These are phyloP conservation scores for Cyprinus carpio DNA, from an alignment of 2,113 vertebrate species.

Conservation along the genomic window DNA sequence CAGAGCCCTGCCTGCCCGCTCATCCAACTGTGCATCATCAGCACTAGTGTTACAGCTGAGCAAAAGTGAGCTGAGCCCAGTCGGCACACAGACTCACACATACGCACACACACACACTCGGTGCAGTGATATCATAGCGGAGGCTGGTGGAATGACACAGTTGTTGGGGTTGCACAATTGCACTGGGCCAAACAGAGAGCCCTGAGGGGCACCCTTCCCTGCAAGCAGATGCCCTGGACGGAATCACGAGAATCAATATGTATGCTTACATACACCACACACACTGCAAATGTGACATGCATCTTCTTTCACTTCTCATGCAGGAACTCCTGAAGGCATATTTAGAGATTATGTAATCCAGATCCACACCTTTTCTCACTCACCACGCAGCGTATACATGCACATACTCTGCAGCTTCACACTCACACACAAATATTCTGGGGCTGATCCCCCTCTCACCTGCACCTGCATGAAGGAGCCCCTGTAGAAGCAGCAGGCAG, in stretches of 20 bases:
- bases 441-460: slow-evolving; percentile 77
- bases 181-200: slow-evolving; percentile 13
- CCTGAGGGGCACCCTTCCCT: neutral
- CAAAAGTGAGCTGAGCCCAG: slow-evolving; percentile 30
- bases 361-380: slow-evolving; percentile 16
- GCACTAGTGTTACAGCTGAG: slow-evolving; percentile 43
- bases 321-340: neutral
- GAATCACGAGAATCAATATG: neutral
- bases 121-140: slow-evolving; percentile 43
- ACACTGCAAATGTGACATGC: slow-evolving; percentile 20
- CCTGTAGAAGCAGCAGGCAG: slow-evolving; percentile 98
- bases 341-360: slow-evolving; percentile 47
- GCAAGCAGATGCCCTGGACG: slow-evolving; percentile 4
- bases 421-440: slow-evolving; percentile 22
- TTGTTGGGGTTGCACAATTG: slow-evolving; percentile 32
- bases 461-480: slow-evolving; percentile 99
- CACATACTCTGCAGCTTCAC: slow-evolving; percentile 46
- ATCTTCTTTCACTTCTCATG: neutral
- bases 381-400: slow-evolving; percentile 32
- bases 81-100: slow-evolving; percentile 1
- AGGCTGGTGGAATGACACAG: slow-evolving; percentile 39
- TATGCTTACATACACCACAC: slow-evolving; percentile 13
- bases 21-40: slow-evolving; percentile 47
- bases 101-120: slow-evolving; percentile 32
- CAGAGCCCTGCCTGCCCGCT: slow-evolving; percentile 49